Conservation (phyloP, 2,113 vertebrate species). For the Thryonomys swinderianus region DNA sequence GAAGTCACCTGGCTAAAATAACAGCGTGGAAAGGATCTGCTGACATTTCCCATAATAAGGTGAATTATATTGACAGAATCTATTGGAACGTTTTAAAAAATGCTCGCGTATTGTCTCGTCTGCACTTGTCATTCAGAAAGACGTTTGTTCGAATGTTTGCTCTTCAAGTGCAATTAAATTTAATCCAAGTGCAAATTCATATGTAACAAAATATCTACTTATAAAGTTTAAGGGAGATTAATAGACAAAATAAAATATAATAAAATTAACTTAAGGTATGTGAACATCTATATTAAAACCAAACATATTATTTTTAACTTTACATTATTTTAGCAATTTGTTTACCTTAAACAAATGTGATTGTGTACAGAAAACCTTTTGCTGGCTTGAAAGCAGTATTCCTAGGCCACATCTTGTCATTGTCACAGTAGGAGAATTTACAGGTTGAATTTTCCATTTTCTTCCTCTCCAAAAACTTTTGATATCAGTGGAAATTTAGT, state of each 20-base stretch:
- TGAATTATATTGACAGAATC: background rate
- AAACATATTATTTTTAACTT: background rate
- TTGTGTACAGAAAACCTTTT: background rate
- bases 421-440: background rate
- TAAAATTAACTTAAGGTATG: background rate
- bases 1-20: conserved; percentile 60
- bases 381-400: background rate
- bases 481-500: background rate
- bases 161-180: background rate
- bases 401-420: background rate
- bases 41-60: conserved; percentile 62
- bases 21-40: conserved; percentile 50
- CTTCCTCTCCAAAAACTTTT: background rate
- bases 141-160: background rate
- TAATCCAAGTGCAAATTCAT: background rate
- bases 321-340: background rate
- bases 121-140: conserved; percentile 23
- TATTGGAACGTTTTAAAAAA: conserved; percentile 4
- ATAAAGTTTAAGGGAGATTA: conserved; percentile 11
- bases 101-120: conserved; percentile 31
- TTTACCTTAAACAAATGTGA: conserved; percentile 48
- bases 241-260: background rate
- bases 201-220: background rate
- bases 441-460: background rate
- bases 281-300: conserved; percentile 2